Evolutionary conservation across 1,140 invertebrate species (phyloP), one percentile per base, ranked within the genome.

Genomic region (Hesperophylax magnus): DNA sequence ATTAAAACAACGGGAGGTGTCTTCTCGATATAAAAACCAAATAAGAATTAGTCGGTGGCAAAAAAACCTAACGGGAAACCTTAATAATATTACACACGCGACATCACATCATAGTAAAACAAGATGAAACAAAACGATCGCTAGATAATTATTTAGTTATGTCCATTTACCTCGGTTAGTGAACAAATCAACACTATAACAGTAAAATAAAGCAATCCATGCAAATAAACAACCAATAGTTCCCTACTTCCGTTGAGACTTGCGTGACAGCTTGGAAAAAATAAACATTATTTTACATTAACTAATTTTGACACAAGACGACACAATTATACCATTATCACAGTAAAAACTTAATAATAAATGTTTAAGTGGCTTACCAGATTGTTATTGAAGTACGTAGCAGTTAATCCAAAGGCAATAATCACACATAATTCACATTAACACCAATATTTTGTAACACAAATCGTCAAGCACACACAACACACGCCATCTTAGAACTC

Each of bases 381-480:
- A 39, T 11, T 47, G 1, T 79, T 63, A 79, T 39, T 24, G 63
- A 39, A 71, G 34, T 18, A 18, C 9, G 52, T 39, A 31, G 27
- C 24, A 18, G 52, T 53, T 79, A 58, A 79, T 71, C 77, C 63
- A 79, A 79, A 39, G 22, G 20, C 31, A 79, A 79, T 31, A 60
- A 79, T 71, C 77, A 79, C 77, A 60, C 77, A 79, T 79, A 79
- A 79, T 79, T 79, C 78, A 79, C 78, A 27, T 34, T 61, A 61
- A 74, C 78, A 79, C 65, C 47, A 54, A 74, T 79, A 72, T 72
- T 74, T 74, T 79, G 27, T 74, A 58, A 56, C 78, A 74, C 78
- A 39, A 24, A 79, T 79, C 74, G 67, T 79, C 78, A 79, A 60
- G 67, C 67, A 61, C 78, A 79, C 65, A 74, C 78, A 71, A 63